Percentiles rank a stretch among this genome's conserved stretches.
phyloP scores from a whole-genome alignment of 2,113 vertebrate species.

The Columbina picui region DNA sequence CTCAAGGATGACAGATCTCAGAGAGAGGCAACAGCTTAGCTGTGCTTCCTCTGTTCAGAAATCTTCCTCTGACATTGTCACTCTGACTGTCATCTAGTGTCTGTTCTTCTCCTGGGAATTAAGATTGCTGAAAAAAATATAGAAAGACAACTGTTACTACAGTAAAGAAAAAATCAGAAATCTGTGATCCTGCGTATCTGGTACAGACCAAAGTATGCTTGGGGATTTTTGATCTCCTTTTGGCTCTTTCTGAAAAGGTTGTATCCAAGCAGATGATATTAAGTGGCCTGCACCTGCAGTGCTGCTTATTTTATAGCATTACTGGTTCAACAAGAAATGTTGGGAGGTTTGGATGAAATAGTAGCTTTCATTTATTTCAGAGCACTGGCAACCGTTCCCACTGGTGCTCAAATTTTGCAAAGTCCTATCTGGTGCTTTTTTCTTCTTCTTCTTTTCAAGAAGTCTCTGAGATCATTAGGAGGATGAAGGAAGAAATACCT shows the following conservation, averaged over 20 bases:
- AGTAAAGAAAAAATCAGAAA: not conserved
- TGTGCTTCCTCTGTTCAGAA: conserved; percentile 14
- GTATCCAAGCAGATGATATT: not conserved
- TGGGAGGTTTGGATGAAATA: not conserved
- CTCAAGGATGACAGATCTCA: conserved; percentile 31
- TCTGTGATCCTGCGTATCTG: not conserved
- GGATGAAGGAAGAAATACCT: not conserved
- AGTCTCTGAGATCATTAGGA: not conserved
- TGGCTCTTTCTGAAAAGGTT: not conserved
- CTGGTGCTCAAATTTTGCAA: not conserved
- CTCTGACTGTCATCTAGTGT: conserved; percentile 34
- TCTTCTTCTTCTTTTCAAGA: not conserved
- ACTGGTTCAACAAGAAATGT: not conserved
- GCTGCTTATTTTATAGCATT: not conserved
- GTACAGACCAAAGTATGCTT: not conserved
- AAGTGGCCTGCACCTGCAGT: not conserved
- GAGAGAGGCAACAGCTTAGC: not conserved
- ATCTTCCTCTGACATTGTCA: conserved; percentile 30
- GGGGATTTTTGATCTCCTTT: not conserved
- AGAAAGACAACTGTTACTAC: not conserved
- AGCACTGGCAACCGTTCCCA: not conserved
- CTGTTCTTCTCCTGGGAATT: not conserved
- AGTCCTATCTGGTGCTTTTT: not conserved
- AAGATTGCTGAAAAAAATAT: not conserved
- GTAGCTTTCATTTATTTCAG: not conserved